Evolutionary conservation across 2,113 vertebrate genomes (phyloP).

Genomic region (Oryzias woworae): DNA sequence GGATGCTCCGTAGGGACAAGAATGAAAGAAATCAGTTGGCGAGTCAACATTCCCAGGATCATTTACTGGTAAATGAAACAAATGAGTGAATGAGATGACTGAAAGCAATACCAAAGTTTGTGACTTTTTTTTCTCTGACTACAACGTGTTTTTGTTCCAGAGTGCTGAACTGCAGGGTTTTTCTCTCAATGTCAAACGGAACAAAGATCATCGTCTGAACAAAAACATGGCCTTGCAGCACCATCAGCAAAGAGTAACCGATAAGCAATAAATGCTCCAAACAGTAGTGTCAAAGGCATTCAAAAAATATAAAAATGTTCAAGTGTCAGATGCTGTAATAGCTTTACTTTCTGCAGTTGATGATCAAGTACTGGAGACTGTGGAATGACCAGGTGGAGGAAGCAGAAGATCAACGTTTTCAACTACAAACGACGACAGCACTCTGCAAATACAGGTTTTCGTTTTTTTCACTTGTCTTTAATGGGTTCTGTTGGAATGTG

Average conservation of each 20-base stretch:
- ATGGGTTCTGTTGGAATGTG: too few relatives aligned
- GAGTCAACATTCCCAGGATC: constrained; percentile 58
- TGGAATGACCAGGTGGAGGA: constrained; percentile 83
- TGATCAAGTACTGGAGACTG: constrained; percentile 75
- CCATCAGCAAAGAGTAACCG: constrained; percentile 62
- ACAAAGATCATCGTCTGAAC: constrained; percentile 71
- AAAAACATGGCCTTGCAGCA: constrained; percentile 80
- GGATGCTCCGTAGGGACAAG: constrained; percentile 69
- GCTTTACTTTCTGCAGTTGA: constrained; percentile 67
- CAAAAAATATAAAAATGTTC: background rate
- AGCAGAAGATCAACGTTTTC: constrained; percentile 76
- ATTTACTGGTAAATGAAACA: constrained; percentile 78
- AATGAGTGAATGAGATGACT: background rate
- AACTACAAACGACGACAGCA: constrained; percentile 62
- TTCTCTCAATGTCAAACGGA: constrained; percentile 60
- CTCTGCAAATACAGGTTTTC: constrained; percentile 77
- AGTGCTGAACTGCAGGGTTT: constrained; percentile 74
- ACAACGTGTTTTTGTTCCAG: constrained; percentile 63
- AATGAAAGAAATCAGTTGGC: constrained; percentile 60
- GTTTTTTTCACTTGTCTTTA: background rate
- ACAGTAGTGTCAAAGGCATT: rapidly evolving
- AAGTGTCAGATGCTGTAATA: background rate
- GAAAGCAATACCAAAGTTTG: background rate
- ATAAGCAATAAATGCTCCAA: background rate
- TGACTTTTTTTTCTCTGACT: background rate